Conservation (phyloP, 2,113 vertebrate genomes). For the Cyanoramphus novaezelandiae region DNA sequence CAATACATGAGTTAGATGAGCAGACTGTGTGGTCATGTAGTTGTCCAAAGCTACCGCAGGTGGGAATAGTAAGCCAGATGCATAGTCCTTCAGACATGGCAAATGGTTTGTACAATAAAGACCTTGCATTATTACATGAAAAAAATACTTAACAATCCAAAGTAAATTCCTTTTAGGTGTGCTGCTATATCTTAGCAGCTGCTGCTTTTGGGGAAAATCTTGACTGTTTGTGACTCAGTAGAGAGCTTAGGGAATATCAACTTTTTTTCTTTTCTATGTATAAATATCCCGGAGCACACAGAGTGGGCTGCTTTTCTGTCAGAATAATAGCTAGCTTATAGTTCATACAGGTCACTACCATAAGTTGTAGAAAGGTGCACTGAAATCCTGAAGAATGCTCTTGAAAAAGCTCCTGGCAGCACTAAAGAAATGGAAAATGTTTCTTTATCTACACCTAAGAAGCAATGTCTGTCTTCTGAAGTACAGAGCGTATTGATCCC, state of each 20-base stretch:
- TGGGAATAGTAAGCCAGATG: neutral
- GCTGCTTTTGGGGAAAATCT: neutral
- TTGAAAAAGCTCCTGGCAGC: neutral
- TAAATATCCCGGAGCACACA: accelerated
- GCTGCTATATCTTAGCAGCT: neutral
- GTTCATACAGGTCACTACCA: neutral
- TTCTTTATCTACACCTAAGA: neutral
- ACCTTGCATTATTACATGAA: neutral
- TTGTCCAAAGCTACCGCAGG: neutral
- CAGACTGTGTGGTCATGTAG: neutral
- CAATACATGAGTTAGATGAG: neutral
- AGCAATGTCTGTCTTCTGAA: neutral
- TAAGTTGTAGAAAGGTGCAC: neutral
- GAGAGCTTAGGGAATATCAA: neutral
- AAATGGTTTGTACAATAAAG: neutral
- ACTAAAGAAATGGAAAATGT: neutral
- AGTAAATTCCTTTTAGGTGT: neutral
- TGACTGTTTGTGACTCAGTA: neutral
- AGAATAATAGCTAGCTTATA: neutral
- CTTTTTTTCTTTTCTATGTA: neutral
- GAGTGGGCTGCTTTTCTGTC: neutral
- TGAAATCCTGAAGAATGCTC: neutral
- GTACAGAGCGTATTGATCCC: constrained; percentile 4
- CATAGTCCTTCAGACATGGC: neutral
- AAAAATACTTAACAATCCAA: neutral